Percentiles rank a stretch among this genome's conserved stretches.
Evolutionary conservation across 1,140 invertebrate species (phyloP).

Genomic region (Chironomus tepperi): DNA sequence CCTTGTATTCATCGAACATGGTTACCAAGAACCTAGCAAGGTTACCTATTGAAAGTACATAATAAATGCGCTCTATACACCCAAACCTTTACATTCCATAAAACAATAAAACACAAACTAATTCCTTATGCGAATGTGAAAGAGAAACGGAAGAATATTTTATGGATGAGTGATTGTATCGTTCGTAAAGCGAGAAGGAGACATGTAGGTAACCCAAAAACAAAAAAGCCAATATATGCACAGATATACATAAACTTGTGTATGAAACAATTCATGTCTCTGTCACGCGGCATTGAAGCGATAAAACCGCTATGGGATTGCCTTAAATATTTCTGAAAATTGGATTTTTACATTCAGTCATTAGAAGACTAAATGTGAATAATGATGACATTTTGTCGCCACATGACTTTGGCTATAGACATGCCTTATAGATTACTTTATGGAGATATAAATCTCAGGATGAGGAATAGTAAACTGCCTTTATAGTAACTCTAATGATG

Average conservation of each 20-base stretch:
- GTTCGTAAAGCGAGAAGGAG: neutral
- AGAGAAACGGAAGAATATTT: conserved; percentile 19
- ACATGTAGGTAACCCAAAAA: neutral
- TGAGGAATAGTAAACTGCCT: too few relatives aligned
- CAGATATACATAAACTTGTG: neutral
- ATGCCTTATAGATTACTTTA: too few relatives aligned
- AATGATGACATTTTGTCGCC: neutral
- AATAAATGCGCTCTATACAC: too few relatives aligned
- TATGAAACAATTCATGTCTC: neutral
- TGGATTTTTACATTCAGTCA: neutral
- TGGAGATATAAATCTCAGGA: too few relatives aligned
- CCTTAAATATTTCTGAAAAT: neutral
- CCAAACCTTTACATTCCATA: too few relatives aligned
- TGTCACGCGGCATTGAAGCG: conserved; percentile 3
- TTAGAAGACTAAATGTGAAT: neutral
- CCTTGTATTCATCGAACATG: too few relatives aligned
- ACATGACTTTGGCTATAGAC: neutral
- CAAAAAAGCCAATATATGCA: too few relatives aligned
- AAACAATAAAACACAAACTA: too few relatives aligned
- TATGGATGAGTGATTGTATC: conserved; percentile 8
- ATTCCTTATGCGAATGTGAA: neutral
- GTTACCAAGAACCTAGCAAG: too few relatives aligned
- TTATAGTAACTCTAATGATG: too few relatives aligned
- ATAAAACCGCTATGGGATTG: neutral
- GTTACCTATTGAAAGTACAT: too few relatives aligned